Conservation (phyloP, 92 coral and sea anemone species). For the Virgularia gustaviana region DNA sequence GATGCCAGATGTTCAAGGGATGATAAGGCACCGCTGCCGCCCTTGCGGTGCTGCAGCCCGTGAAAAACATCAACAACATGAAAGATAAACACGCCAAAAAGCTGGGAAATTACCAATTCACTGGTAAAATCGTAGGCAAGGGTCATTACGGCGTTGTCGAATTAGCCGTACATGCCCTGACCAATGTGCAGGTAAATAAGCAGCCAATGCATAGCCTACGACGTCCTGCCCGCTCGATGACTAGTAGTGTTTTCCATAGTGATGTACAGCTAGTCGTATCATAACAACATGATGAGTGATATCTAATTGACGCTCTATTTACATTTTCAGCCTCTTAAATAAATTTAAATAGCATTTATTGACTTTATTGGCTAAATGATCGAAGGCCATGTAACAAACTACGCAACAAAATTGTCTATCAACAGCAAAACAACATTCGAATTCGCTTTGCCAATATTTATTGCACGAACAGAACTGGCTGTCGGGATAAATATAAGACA, state of each 20-base stretch:
- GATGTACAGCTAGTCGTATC: too few relatives aligned
- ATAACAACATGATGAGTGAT: not conserved
- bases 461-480: too few relatives aligned
- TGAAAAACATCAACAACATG: conserved; percentile 40
- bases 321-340: not conserved
- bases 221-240: too few relatives aligned
- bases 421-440: too few relatives aligned
- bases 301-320: conserved; percentile 6
- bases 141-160: conserved; percentile 94
- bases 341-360: conserved; percentile 3
- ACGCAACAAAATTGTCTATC: too few relatives aligned
- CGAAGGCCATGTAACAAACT: too few relatives aligned
- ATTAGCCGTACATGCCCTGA: conserved; percentile 79
- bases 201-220: too few relatives aligned
- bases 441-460: too few relatives aligned
- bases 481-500: too few relatives aligned
- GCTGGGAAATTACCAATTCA: conserved; percentile 73
- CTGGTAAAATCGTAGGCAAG: conserved; percentile 81
- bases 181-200: conserved; percentile 48
- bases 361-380: too few relatives aligned
- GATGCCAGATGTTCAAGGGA: conserved; percentile 20
- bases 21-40: conserved; percentile 56
- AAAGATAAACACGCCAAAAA: conserved; percentile 29
- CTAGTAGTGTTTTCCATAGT: too few relatives aligned
- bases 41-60: conserved; percentile 60